phyloP scores from a whole-genome alignment of 2,113 vertebrate genomes.

The Oreochromis niloticus region DNA sequence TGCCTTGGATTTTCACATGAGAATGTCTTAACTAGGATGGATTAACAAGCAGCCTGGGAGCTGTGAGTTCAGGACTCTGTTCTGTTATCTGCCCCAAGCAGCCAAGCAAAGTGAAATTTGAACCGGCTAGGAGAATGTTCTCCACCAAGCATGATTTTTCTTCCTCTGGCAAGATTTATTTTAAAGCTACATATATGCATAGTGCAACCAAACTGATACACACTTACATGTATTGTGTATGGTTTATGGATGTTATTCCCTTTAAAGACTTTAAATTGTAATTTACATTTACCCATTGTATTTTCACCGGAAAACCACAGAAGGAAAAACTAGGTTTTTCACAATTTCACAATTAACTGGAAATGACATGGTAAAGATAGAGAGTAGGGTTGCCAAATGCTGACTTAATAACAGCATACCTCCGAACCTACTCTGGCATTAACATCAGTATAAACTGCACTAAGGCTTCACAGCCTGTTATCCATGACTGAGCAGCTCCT shows the following conservation, averaged over 20 bases:
- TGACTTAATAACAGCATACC: neutral
- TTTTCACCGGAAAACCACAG: neutral
- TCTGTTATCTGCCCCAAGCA: slow-evolving; percentile 40
- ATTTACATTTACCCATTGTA: neutral
- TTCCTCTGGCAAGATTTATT: slow-evolving; percentile 11
- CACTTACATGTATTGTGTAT: neutral
- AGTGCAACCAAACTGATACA: neutral
- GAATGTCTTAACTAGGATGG: slow-evolving; percentile 13
- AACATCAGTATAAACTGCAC: neutral
- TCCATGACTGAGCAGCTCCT: neutral
- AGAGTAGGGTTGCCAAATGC: neutral
- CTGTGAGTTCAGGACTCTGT: slow-evolving; percentile 27
- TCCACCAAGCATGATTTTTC: slow-evolving; percentile 15
- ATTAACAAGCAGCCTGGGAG: slow-evolving; percentile 35
- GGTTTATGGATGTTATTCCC: neutral
- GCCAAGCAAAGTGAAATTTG: slow-evolving; percentile 53
- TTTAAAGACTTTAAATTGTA: neutral
- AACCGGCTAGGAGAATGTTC: slow-evolving; percentile 24
- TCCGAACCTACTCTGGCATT: neutral
- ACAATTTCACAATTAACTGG: neutral
- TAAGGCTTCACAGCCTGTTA: neutral
- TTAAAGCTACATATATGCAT: slow-evolving; percentile 3
- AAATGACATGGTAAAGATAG: neutral
- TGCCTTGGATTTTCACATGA: slow-evolving; percentile 5
- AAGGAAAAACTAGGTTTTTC: neutral